Base-by-base conservation (phyloP, 2,113 vertebrate species). In the Tenebrosternarchus preto region DNA sequence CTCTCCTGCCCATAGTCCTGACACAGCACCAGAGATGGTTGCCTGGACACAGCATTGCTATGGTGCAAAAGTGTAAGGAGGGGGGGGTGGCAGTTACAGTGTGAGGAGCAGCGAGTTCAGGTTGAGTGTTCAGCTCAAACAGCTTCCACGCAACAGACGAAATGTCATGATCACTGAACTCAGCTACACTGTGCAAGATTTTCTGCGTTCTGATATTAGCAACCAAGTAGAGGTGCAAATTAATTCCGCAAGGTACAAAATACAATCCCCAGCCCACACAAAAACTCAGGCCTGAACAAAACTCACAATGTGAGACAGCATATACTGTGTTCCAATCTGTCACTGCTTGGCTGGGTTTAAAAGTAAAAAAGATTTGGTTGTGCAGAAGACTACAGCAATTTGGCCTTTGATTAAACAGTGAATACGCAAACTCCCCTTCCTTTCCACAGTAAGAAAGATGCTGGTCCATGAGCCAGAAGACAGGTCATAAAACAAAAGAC, bases 291-390 rank as follows among this genome's bases (percentile, higher is more conserved):
- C 60, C 29, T 9, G 29, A 77, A 6, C 27, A 50, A 36, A 63
- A 33, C 39, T 33, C 15, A 2, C n/a, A 66, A 20, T 53, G 24
- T 33, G 19, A 33, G 27, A 56, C 75, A 22, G 29, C 1, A 12
- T 20, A 25, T 68, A 29, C 63, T 33, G 66, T 36, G 64, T 69
- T 68, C 17, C 53, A 77, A 77, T 33, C 29, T 57, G 76, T 50
- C 16, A 16, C 46, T 25, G 31, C 46, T 25, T 9, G 25, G 24
- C 9, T 22, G 25, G 60, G 20, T 78, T 69, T 43, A 53, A 78
- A 78, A 59, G 31, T 0, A 12, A 69, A 9, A 60, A 8, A 66
- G 25, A 25, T 39, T 59, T 11, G 22, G 36, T 20, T 46, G 76
- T 19, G n/a, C 31, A 43, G 66, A 4, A 56, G 29, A 69, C 56